phyloP scores from a whole-genome alignment of 2,113 vertebrate genomes.

The Tragelaphus scriptus region DNA sequence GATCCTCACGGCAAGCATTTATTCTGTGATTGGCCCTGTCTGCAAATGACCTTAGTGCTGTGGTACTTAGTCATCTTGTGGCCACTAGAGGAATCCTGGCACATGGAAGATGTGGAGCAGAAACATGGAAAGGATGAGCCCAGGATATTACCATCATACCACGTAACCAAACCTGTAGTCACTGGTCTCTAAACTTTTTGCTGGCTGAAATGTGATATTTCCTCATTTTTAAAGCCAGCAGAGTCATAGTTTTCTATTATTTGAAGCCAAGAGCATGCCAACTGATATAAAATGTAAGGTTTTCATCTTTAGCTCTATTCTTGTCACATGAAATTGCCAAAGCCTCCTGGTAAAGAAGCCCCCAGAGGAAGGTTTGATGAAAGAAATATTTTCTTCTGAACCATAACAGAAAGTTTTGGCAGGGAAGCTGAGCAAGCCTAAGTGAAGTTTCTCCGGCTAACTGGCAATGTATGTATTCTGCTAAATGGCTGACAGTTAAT shows the following conservation, averaged over 20 bases:
- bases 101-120: rapidly evolving
- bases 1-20: neutral
- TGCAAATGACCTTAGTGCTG: neutral
- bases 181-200: neutral
- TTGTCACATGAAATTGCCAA: neutral
- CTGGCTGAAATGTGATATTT: neutral
- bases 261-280: neutral
- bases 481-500: neutral
- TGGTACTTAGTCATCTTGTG: too few relatives aligned
- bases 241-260: neutral
- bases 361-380: neutral
- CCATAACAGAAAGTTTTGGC: neutral
- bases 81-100: neutral
- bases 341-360: neutral
- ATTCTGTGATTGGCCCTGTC: neutral
- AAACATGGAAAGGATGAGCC: neutral
- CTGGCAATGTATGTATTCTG: neutral
- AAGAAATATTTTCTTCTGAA: neutral
- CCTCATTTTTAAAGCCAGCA: neutral
- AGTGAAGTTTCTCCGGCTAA: neutral
- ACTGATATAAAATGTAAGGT: neutral
- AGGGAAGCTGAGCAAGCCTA: neutral
- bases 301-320: neutral
- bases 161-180: neutral
- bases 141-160: neutral